Base-by-base conservation (phyloP, 2,888 invertebrate species). In the Prosopocoilus inquinatus region DNA sequence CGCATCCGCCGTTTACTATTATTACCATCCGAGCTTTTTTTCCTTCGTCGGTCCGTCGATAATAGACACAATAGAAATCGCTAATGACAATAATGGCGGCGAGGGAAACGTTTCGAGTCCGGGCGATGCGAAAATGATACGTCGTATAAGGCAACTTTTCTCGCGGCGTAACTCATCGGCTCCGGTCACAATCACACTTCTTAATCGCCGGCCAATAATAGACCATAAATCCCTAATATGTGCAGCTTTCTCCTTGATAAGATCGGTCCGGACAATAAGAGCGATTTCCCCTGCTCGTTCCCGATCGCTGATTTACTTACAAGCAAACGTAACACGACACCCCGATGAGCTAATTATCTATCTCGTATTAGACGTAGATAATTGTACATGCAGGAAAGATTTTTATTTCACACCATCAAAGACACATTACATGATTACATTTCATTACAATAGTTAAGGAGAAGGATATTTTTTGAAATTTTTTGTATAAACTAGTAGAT, bases 171-270 rank as follows among this genome's bases (percentile, higher is more conserved):
- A 67, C 60, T 66, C 64, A 64, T 64, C 60, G 59, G 55, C 46
- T 59, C 56, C 56, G 53, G 59, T 52, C 46, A 57, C 64, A 67
- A 69, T 68, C 68, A 58, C 60, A 55, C 56, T 61, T 64, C 20
- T 58, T 61, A 67, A 70, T 71, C 70, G 67, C 59, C 63, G 57
- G 53, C 66, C 69, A 69, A 71, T 71, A 71, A 71, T 69, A 67
- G 69, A 58, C 70, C 67, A 70, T 71, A 71, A 72, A 71, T 73
- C 71, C 71, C 71, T 67, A 70, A 73, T 71, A 71, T 66, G 70
- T 68, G 66, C 62, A 64, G 69, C 70, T 71, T 73, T 72, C 72
- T 67, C 72, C 62, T 32, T 28, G 53, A 53, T 53, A 53, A 48
- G 53, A 53, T 53, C 53, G 43, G 48, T 48, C 47, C 43, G 34